A percentile compares a stretch with the other conserved stretches of the same genome.
Conservation (phyloP, 1,140 invertebrate genomes). For the Pissodes strobi region DNA sequence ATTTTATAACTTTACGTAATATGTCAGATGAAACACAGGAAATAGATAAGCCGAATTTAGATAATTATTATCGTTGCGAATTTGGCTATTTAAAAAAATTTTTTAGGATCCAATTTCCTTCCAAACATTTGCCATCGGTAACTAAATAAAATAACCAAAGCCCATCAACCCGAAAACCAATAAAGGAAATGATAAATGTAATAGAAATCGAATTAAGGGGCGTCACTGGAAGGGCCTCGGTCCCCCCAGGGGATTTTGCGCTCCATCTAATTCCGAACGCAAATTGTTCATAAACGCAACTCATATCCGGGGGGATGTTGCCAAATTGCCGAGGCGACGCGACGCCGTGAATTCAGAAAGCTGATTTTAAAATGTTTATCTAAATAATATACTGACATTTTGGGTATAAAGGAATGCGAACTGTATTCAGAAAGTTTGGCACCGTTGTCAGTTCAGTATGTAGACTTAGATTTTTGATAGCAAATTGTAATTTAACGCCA, state of each 20-base stretch:
- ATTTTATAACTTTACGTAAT: no score
- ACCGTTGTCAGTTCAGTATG: no score
- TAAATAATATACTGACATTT: no score
- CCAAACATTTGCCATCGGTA: neutral
- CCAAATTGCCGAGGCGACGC: conserved; percentile 29
- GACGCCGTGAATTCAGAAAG: conserved; percentile 6
- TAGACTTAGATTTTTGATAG: no score
- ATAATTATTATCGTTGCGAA: no score
- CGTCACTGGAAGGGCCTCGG: neutral
- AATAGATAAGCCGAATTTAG: no score
- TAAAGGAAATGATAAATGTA: conserved; percentile 38
- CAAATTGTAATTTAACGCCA: no score
- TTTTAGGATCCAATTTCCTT: conserved; percentile 11
- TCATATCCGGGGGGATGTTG: conserved; percentile 39
- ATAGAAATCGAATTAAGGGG: conserved; percentile 35
- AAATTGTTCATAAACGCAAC: conserved; percentile 43
- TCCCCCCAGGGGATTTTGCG: neutral
- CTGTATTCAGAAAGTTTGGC: no score
- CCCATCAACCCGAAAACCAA: conserved; percentile 29
- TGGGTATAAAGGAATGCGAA: no score
- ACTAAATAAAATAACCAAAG: conserved; percentile 21
- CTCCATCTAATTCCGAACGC: conserved; percentile 37
- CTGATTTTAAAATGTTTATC: conserved; percentile 28
- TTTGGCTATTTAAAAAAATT: no score
- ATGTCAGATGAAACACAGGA: no score